These are phyloP conservation scores for Petroica traversi DNA, from an alignment of 2,113 vertebrate genomes.

Conservation along the genomic window DNA sequence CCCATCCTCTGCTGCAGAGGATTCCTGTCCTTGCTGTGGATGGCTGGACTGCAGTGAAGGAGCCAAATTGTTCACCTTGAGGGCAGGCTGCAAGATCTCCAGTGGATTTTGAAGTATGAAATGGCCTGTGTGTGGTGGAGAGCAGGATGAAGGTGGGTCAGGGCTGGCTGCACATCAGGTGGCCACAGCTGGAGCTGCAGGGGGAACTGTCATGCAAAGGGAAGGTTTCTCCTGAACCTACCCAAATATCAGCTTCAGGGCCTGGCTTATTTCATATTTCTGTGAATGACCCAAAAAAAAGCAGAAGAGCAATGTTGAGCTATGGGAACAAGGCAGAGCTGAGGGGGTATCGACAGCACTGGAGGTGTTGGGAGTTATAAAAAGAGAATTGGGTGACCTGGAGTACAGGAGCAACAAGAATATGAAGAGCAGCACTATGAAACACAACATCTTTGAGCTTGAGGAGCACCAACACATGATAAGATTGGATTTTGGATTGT, in stretches of 20 bases:
- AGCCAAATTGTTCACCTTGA: not conserved
- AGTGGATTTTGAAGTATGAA: not conserved
- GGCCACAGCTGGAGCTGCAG: not conserved
- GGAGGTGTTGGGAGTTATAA: not conserved
- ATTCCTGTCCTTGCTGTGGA: not conserved
- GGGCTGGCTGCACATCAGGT: not conserved
- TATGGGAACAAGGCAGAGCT: not conserved
- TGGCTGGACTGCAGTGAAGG: not conserved
- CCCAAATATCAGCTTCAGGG: not conserved
- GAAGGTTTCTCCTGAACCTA: not conserved
- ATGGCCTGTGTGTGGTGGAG: not conserved
- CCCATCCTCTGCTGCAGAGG: not conserved
- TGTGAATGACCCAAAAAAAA: not conserved
- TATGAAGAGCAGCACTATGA: not conserved
- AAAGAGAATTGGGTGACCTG: not conserved
- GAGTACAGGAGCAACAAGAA: not conserved
- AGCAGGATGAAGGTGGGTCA: not conserved
- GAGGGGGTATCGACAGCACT: not conserved
- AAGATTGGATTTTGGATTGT: not conserved
- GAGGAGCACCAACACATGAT: not conserved
- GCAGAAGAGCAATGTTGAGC: not conserved
- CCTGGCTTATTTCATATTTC: not conserved
- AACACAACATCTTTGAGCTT: not conserved
- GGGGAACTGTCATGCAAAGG: not conserved
- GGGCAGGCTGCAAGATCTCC: not conserved